Evolutionary conservation across 2,797 vertebrate genomes (phyloP), one percentile per base, ranked within the genome.

Genomic region (Rhinogobio ventralis): DNA sequence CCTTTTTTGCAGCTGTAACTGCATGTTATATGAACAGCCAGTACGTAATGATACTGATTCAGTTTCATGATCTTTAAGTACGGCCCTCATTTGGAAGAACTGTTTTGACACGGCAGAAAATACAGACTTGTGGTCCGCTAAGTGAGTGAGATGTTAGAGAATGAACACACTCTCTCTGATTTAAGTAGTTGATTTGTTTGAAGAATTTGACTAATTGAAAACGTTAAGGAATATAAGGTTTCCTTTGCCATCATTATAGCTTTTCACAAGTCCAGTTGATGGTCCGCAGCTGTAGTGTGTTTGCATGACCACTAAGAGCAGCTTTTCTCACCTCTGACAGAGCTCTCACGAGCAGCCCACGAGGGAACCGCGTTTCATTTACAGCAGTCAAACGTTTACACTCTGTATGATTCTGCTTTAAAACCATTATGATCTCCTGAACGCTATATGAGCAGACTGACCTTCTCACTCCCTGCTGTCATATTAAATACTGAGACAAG

Each of bases 261-360:
- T 15, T 3, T 45, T 57, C 49, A 3, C 28, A 2, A 4, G n/a
- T 51, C 0, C 23, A 28, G 25, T 11, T 17, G 17, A 72, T 15
- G 4, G 39, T 39, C 1, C 3, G 5, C 14, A 77, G 6, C 62
- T 90, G 90, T 62, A 92, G 87, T 90, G 68, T 6, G 82, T 64
- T 17, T 74, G 3, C 68, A 11, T 9, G 51, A 90, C 92, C 93
- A 92, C 91, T 89, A 90, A 90, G 86, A 86, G 93, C 92, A 89
- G 80, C 83, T 93, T 88, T 92, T 86, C 75, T 87, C 78, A 64
- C 36, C 25, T 60, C 25, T 33, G 68, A 66, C 66, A 53, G 72
- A 49, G 64, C 36, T 79, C 49, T 78, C 66, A 9, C 28, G 11
- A 66, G 66, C 46, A 17, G 45, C 68, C 69, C 62, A 78, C 76